Percentiles rank a stretch among this genome's conserved stretches.
Conservation (phyloP, 2,797 vertebrate species). For the Neomorphus geoffroyi region DNA sequence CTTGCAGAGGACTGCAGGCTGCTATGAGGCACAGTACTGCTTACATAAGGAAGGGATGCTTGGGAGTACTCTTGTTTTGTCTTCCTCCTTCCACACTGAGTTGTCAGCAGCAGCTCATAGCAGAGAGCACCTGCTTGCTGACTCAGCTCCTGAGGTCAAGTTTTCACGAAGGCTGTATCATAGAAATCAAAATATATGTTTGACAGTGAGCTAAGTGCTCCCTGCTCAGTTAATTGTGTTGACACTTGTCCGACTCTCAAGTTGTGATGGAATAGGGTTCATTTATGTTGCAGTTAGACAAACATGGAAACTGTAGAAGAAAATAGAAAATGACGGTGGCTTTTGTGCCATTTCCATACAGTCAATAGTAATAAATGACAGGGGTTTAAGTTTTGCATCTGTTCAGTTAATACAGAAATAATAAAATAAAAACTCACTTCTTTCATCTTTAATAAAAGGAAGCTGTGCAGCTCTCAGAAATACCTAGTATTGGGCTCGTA, state of each 20-base stretch:
- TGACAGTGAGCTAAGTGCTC: not conserved
- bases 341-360: not conserved
- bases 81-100: not conserved
- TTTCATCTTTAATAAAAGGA: not conserved
- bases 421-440: not conserved
- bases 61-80: constrained; percentile 32
- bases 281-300: not conserved
- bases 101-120: not conserved
- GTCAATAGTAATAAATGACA: not conserved
- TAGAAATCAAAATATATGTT: not conserved
- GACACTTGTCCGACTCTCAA: not conserved
- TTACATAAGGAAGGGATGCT: constrained; percentile 11
- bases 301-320: not conserved
- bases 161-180: not conserved
- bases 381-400: not conserved
- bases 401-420: not conserved
- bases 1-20: not conserved
- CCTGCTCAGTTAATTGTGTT: not conserved
- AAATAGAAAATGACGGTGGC: not conserved
- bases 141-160: not conserved
- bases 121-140: constrained; percentile 52
- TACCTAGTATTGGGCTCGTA: not conserved
- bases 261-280: not conserved
- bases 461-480: not conserved
- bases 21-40: not conserved